Base-by-base conservation (phyloP, 2,113 vertebrate species). In the Microtus pennsylvanicus region DNA sequence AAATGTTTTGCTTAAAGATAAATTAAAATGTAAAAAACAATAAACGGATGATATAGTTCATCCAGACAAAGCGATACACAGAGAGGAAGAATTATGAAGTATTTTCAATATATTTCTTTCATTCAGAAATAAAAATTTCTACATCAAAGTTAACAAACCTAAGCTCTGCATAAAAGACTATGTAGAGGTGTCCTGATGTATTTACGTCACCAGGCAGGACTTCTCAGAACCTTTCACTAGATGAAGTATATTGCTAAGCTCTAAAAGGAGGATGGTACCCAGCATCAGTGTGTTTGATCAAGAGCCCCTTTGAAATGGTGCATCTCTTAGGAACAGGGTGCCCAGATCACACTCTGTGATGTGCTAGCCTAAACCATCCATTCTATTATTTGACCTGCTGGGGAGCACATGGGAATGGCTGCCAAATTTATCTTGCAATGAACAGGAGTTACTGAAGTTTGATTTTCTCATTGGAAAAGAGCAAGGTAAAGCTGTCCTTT, bases 311-410 rank as follows among this genome's bases (percentile, higher is more conserved):
- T 91, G 58, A 77, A 28, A 78, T 26, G 30, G 87, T 24, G 30
- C 65, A 50, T 91, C 67, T 95, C 78, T 91, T 33, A 83, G 47
- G n/a, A 82, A 70, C 87, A 61, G 50, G 45, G 90, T 70, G 91
- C 75, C 74, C 52, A 87, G 63, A 78, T 76, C 72, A 81, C 83
- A 47, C 91, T 87, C 77, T 89, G 83, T 70, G 76, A 93, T 87
- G 91, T 65, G n/a, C 77, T 87, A n/a, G 38, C 69, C 93, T 82
- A 89, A 96, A 83, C 67, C 45, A 74, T 70, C 42, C 42, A 77
- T 94, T 94, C 90, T 80, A 90, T 93, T 95, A 55, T 92, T 72
- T 96, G 70, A 63, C 50, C 76, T 89, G 58, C 61, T 94, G 63
- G 42, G 10, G 45, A 95, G 61, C 83, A 88, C 76, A 47, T 82